A percentile compares a stretch with the other conserved stretches of the same genome.
phyloP scores from a whole-genome alignment of 2,888 invertebrate species.

The Eueremaeus valkanovi region DNA sequence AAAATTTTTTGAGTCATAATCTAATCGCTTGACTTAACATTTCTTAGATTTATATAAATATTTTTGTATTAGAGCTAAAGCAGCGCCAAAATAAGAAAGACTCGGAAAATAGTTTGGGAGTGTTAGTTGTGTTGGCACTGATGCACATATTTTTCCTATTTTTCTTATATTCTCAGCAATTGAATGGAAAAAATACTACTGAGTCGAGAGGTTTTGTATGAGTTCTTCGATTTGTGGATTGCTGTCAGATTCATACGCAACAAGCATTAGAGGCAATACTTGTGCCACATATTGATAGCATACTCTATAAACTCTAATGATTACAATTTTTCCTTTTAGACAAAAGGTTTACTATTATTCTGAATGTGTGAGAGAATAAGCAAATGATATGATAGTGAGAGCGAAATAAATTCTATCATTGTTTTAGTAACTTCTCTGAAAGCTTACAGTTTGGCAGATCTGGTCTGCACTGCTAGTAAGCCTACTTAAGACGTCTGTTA shows the following conservation, averaged over 20 bases:
- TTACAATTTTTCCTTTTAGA: not conserved
- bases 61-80: conserved; percentile 10
- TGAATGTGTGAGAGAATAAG: too few relatives aligned
- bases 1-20: conserved; percentile 9
- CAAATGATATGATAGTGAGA: too few relatives aligned
- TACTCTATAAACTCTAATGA: too few relatives aligned
- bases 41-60: conserved; percentile 34
- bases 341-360: not conserved
- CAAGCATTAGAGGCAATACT: conserved; percentile 11
- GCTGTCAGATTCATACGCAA: conserved; percentile 17
- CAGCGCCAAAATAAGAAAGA: conserved; percentile 6
- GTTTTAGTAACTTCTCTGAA: too few relatives aligned
- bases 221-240: not conserved
- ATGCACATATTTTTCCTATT: not conserved
- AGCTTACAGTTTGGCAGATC: too few relatives aligned
- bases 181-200: not conserved
- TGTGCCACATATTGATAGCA: not conserved
- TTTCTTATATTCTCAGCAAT: not conserved
- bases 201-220: not conserved
- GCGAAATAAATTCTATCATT: too few relatives aligned
- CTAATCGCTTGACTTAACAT: conserved; percentile 22
- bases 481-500: too few relatives aligned
- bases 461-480: too few relatives aligned
- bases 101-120: too few relatives aligned
- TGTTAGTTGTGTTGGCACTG: not conserved